phyloP scores from a whole-genome alignment of 2,888 invertebrate genomes.

The Lacanobia wlatinum region DNA sequence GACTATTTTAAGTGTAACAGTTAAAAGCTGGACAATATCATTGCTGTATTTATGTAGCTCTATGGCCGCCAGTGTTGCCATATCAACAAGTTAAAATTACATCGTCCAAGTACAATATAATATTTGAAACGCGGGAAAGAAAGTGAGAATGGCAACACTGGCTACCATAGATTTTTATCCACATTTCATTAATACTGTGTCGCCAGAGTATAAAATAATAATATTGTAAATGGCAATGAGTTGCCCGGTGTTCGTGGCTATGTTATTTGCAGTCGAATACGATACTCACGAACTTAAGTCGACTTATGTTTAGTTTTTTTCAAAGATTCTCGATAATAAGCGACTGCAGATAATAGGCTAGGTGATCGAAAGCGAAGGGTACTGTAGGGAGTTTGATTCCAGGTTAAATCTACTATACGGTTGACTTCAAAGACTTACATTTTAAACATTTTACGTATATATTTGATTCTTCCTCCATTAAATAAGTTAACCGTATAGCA shows the following conservation, averaged over 20 bases:
- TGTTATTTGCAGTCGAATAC: constrained; percentile 53
- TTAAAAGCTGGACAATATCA: constrained; percentile 71
- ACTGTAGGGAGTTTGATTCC: constrained; percentile 45
- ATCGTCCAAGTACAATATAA: constrained; percentile 55
- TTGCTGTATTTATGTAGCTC: constrained; percentile 63
- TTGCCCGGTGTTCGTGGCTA: constrained; percentile 65
- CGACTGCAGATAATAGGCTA: constrained; percentile 48
- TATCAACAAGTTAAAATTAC: constrained; percentile 6
- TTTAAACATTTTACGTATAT: constrained; percentile 25
- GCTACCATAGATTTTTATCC: constrained; percentile 32
- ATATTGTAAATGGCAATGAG: constrained; percentile 69
- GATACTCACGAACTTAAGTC: constrained; percentile 11
- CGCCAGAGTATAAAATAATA: constrained; percentile 64
- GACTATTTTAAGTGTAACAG: constrained; percentile 76
- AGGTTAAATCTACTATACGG: constrained; percentile 46
- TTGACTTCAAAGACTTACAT: constrained; percentile 36
- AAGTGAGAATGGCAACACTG: constrained; percentile 59
- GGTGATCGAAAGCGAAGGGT: constrained; percentile 48
- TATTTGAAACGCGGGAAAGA: constrained; percentile 16
- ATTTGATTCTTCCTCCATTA: constrained; percentile 13
- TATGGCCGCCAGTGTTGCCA: constrained; percentile 51
- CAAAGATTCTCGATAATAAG: constrained; percentile 26
- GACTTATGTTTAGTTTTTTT: constrained; percentile 7
- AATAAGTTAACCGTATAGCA: constrained; percentile 48
- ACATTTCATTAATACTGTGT: constrained; percentile 55